Percentiles rank a stretch among this genome's conserved stretches.
phyloP scores from a whole-genome alignment of 2,113 vertebrate species.

The Conger conger region DNA sequence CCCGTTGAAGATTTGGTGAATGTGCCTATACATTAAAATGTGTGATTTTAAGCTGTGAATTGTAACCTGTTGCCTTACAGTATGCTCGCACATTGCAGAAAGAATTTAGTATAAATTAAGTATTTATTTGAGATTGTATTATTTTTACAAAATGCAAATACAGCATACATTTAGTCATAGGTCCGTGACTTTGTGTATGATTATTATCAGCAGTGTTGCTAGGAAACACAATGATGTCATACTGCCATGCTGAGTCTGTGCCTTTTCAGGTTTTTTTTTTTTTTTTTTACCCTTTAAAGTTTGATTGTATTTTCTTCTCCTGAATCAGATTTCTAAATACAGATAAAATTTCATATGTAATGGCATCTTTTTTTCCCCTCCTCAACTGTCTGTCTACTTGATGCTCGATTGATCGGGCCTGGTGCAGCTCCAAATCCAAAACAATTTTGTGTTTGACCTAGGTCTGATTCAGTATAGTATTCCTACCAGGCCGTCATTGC shows the following conservation, averaged over 20 bases:
- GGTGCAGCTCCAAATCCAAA: no score
- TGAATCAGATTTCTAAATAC: conserved; percentile 39
- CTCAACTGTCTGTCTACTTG: not conserved
- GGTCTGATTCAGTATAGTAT: no score
- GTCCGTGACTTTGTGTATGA: conserved; percentile 1
- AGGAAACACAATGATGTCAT: conserved; percentile 25
- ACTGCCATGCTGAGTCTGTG: conserved; percentile 36
- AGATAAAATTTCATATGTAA: conserved; percentile 24
- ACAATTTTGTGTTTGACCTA: no score
- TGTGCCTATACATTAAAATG: not conserved
- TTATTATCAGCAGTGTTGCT: conserved; percentile 17
- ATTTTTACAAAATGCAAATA: not conserved
- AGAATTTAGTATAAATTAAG: not conserved
- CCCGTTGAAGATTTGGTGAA: not conserved
- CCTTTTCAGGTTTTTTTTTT: conserved; percentile 24
- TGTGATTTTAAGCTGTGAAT: conserved; percentile 41
- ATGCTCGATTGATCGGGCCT: no score
- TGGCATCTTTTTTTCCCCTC: not conserved
- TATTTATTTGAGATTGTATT: conserved; percentile 27
- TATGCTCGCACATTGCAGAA: conserved; percentile 19
- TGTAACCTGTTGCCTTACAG: conserved; percentile 39
- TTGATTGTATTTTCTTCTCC: conserved; percentile 35
- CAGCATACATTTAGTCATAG: conserved; percentile 13
- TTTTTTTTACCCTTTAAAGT: conserved; percentile 35
- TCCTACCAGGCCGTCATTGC: no score